Conservation (phyloP, 2,797 vertebrate species). For the Pipistrellus pygmaeus region DNA sequence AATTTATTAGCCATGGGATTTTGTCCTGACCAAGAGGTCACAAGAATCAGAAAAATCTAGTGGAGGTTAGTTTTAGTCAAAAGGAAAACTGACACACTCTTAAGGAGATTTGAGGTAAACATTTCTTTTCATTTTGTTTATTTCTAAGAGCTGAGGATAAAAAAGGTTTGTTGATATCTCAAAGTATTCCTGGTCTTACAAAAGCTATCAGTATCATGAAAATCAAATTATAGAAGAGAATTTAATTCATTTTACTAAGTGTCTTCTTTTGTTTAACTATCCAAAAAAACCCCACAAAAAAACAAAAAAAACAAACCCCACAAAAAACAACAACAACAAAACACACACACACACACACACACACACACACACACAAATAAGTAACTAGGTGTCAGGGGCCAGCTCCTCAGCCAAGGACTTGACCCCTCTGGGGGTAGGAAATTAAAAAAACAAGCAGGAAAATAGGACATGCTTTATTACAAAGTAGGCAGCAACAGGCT, state of each 20-base stretch:
- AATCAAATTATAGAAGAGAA: slow-evolving; percentile 33
- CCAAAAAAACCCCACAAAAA: background rate
- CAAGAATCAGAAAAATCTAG: slow-evolving; percentile 43
- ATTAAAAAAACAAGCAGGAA: no score
- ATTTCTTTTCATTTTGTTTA: slow-evolving; percentile 29
- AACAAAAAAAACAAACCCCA: background rate
- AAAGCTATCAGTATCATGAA: slow-evolving; percentile 20
- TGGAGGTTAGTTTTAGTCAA: slow-evolving; percentile 10
- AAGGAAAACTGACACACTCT: slow-evolving; percentile 8
- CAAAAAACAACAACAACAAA: no score
- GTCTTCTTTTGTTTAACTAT: slow-evolving; percentile 10
- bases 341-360: background rate
- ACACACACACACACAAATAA: background rate
- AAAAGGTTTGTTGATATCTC: slow-evolving; percentile 39
- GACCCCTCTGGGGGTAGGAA: no score
- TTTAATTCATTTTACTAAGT: background rate
- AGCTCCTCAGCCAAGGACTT: no score
- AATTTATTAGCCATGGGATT: background rate
- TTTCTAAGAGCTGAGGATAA: slow-evolving; percentile 43
- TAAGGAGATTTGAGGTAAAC: background rate
- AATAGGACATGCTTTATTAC: no score
- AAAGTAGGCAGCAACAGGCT: no score
- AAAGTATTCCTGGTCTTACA: slow-evolving; percentile 10
- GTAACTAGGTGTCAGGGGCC: background rate
- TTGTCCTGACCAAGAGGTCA: background rate